phyloP scores from a whole-genome alignment of 1,140 invertebrate species.

The Colletes latitarsis region DNA sequence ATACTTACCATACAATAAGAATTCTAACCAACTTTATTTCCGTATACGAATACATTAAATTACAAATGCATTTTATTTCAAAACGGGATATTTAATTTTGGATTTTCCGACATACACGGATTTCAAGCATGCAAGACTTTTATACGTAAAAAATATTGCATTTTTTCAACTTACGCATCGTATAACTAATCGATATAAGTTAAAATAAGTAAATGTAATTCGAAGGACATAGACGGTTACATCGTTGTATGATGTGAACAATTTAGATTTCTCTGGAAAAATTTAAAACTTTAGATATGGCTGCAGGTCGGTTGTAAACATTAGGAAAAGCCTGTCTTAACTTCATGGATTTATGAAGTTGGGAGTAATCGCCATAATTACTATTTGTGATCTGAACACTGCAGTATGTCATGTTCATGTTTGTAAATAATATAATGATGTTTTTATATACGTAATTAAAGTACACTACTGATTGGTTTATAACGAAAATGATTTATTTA shows the following conservation, averaged over 20 bases:
- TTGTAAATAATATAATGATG: slow-evolving; percentile 35
- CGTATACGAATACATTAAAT: slow-evolving; percentile 2
- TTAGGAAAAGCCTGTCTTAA: background rate
- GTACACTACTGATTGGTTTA: background rate
- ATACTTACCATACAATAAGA: slow-evolving; percentile 18
- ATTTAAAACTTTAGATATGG: background rate
- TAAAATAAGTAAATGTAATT: background rate
- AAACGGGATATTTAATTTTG: background rate
- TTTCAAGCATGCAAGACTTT: background rate
- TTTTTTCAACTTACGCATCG: background rate
- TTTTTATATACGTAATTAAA: slow-evolving; percentile 29
- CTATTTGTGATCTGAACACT: slow-evolving; percentile 25
- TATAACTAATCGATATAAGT: background rate
- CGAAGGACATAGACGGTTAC: background rate
- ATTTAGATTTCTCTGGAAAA: background rate
- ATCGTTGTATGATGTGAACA: slow-evolving; percentile 23
- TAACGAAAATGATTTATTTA: background rate
- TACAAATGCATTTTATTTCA: background rate
- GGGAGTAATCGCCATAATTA: slow-evolving; percentile 13
- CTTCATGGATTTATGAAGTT: background rate
- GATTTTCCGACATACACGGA: background rate
- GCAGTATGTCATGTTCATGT: slow-evolving; percentile 9
- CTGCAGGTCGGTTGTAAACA: slow-evolving; percentile 35
- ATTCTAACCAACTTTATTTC: background rate
- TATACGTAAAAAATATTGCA: background rate